Base-by-base conservation (phyloP, 2,888 invertebrate genomes). In the Philereme vetulata region DNA sequence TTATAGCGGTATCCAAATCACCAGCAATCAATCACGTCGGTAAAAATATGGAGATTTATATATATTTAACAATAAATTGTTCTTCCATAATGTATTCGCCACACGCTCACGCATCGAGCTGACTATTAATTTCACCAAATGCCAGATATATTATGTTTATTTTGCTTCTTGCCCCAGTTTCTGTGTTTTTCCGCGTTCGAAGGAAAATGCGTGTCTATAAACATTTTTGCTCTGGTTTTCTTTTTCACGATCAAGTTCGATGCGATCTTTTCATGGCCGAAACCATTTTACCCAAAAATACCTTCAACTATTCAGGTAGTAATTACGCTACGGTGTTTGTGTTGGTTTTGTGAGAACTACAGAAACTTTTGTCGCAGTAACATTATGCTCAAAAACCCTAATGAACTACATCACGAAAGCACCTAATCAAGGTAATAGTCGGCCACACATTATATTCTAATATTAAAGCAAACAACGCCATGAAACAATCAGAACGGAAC, bases 221-320 rank as follows among this genome's bases (percentile, higher is more conserved):
- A 65, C 51, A 64, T 64, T 62, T 36, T 42, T 45, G 47, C 57
- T 52, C 36, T 57, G 57, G 56, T 52, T 51, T 51, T 42, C 10
- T 49, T 48, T 54, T 69, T 65, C 65, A 63, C 54, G 64, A 45
- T 65, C 69, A 67, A 70, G 67, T 59, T 66, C 62, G 62, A 45
- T 59, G 36, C 21, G 56, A 61, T 57, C 34, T 57, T 60, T 59
- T 63, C 63, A 65, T 50, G 69, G 66, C 48, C 65, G 55, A 57
- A 42, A 48, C 35, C 57, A 10, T 51, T 56, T 59, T 45, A 10
- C 47, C 40, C n/a, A 43, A 47, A 44, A 51, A 51, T 9, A n/a
- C 34, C 42, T 45, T 48, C 51, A 42, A 4, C 43, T 43, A 40
- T 53, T 40, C 5, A 45, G 48, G 42, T 34, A 21, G 5, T 21